Conservation (phyloP, 2,113 vertebrate species). For the Lonchura striata region DNA sequence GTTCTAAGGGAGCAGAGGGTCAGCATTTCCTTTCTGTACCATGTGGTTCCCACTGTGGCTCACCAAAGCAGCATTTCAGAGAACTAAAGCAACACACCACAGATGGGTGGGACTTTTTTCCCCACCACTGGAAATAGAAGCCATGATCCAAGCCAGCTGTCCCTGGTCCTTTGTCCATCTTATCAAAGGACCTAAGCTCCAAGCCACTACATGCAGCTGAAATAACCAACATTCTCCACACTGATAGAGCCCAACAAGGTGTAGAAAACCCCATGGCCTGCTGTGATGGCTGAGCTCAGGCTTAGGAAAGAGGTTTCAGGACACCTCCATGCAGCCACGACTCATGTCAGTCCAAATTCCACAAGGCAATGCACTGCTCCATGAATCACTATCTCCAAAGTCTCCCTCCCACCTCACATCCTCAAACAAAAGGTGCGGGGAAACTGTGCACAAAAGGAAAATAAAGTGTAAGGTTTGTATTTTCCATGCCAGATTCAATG, state of each 20-base stretch:
- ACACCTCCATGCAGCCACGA: neutral
- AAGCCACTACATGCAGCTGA: neutral
- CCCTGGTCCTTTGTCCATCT: neutral
- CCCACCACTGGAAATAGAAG: neutral
- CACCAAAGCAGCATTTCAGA: neutral
- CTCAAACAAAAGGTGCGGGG: neutral
- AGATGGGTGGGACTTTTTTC: neutral
- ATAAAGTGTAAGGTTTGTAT: neutral
- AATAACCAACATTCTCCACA: neutral
- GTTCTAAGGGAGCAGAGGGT: neutral
- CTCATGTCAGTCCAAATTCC: neutral
- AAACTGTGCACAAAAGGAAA: neutral
- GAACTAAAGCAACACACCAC: neutral
- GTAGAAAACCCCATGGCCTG: neutral
- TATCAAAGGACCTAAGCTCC: neutral
- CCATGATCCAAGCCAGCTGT: neutral
- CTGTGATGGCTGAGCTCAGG: neutral
- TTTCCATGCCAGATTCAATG: neutral
- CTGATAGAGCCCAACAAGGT: neutral
- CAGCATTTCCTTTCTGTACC: neutral
- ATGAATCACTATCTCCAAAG: neutral
- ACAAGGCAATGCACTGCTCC: neutral
- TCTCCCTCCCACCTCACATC: neutral
- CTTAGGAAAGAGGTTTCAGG: neutral
- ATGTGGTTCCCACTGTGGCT: neutral